Conservation (phyloP, 2,888 invertebrate species). For the Dynastes hyllus region DNA sequence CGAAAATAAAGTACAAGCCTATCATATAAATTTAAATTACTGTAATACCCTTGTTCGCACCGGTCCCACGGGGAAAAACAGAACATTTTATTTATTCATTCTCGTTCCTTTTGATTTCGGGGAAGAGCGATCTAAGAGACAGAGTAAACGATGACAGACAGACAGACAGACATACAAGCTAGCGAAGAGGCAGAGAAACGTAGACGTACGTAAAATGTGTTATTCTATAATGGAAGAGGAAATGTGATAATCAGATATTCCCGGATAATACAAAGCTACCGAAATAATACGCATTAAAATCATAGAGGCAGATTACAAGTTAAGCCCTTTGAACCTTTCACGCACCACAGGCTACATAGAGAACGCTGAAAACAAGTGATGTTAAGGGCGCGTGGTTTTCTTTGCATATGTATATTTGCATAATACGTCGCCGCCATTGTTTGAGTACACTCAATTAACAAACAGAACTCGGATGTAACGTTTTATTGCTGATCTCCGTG, state of each 20-base stretch:
- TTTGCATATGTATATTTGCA: slow-evolving; percentile 43
- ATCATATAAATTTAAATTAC: slow-evolving; percentile 52
- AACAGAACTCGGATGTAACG: slow-evolving; percentile 19
- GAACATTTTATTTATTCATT: slow-evolving; percentile 52
- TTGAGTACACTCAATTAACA: slow-evolving; percentile 70
- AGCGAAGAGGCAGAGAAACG: slow-evolving; percentile 19
- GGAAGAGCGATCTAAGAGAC: slow-evolving; percentile 40
- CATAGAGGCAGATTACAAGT: slow-evolving; percentile 67
- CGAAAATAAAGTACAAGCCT: slow-evolving; percentile 46
- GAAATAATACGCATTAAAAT: slow-evolving; percentile 71
- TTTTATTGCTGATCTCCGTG: not conserved
- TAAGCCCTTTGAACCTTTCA: slow-evolving; percentile 70
- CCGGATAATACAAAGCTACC: slow-evolving; percentile 56
- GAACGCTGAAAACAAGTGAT: slow-evolving; percentile 52
- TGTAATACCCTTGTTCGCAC: slow-evolving; percentile 52
- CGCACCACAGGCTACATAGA: slow-evolving; percentile 65
- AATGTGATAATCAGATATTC: slow-evolving; percentile 55
- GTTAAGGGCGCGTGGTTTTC: slow-evolving; percentile 41
- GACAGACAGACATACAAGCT: slow-evolving; percentile 32
- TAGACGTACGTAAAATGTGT: slow-evolving; percentile 36
- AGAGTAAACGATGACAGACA: slow-evolving; percentile 42
- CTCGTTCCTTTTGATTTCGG: slow-evolving; percentile 52
- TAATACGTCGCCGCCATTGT: slow-evolving; percentile 63
- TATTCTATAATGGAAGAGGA: slow-evolving; percentile 48
- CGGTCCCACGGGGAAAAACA: slow-evolving; percentile 44